These are phyloP conservation scores for Antheraea pernyi DNA, from an alignment of 1,140 invertebrate genomes.

Conservation along the genomic window DNA sequence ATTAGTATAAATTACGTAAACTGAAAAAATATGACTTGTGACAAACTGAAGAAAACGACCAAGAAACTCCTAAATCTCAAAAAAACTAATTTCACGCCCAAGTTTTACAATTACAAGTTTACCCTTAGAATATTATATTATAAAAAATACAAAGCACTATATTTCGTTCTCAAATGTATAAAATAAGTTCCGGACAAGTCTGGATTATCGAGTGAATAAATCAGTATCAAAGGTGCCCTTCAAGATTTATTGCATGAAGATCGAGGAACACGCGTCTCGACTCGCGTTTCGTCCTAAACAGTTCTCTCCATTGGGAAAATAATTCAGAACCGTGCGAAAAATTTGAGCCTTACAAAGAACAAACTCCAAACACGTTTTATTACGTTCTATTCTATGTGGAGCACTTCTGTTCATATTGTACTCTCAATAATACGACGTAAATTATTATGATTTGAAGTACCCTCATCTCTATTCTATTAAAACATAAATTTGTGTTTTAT, in stretches of 20 bases:
- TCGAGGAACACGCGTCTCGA: constrained; percentile 38
- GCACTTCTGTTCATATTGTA: too few relatives aligned
- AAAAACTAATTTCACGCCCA: constrained; percentile 10
- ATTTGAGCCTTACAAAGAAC: neutral
- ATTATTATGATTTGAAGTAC: too few relatives aligned
- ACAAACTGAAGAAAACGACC: neutral
- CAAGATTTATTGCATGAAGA: constrained; percentile 46
- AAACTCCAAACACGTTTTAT: neutral
- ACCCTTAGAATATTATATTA: neutral
- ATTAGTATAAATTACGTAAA: neutral
- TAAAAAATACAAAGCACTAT: constrained; percentile 7
- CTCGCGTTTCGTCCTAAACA: constrained; percentile 37
- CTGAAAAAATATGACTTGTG: neutral
- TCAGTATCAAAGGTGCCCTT: constrained; percentile 47
- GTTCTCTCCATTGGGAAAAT: constrained; percentile 27
- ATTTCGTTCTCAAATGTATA: constrained; percentile 45
- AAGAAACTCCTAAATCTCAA: neutral
- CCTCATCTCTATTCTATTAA: too few relatives aligned
- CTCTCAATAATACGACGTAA: too few relatives aligned
- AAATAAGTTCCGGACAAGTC: constrained; percentile 45
- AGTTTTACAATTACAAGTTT: neutral
- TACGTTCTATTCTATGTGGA: neutral
- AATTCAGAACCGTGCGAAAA: constrained; percentile 8
- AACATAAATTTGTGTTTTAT: too few relatives aligned
- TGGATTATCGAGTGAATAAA: constrained; percentile 60